phyloP scores from a whole-genome alignment of 53 echinoderm and acorn worm genomes.

The Zoroaster sp. region DNA sequence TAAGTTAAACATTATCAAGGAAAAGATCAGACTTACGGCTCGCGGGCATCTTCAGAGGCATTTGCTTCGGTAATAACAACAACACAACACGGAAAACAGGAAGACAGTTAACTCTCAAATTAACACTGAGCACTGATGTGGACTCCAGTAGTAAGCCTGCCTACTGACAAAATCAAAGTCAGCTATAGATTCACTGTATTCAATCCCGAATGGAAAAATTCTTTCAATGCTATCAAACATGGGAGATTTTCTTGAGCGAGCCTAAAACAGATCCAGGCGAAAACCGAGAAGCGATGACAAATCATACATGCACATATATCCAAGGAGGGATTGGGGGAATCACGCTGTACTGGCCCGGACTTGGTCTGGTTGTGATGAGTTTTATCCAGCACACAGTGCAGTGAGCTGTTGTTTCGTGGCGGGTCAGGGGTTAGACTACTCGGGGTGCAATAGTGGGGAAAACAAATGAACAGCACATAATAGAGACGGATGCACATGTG shows the following conservation, averaged over 20 bases:
- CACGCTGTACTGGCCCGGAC: neutral
- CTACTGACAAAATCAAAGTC: too few relatives aligned
- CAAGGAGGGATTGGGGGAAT: neutral
- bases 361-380: neutral
- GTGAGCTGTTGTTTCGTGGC: neutral
- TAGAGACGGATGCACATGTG: neutral
- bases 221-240: too few relatives aligned
- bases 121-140: too few relatives aligned
- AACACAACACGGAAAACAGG: neutral
- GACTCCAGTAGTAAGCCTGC: too few relatives aligned
- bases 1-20: too few relatives aligned
- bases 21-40: slow-evolving; percentile 29
- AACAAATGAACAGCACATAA: neutral
- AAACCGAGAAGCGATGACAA: neutral
- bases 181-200: too few relatives aligned
- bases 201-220: too few relatives aligned
- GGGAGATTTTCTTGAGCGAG: too few relatives aligned
- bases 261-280: too few relatives aligned
- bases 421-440: neutral
- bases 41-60: slow-evolving; percentile 47
- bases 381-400: neutral
- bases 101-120: too few relatives aligned
- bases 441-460: neutral
- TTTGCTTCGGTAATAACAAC: neutral
- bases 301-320: too few relatives aligned